Evolutionary conservation across 2,797 vertebrate species (phyloP).

Genomic region (Liasis olivaceus): DNA sequence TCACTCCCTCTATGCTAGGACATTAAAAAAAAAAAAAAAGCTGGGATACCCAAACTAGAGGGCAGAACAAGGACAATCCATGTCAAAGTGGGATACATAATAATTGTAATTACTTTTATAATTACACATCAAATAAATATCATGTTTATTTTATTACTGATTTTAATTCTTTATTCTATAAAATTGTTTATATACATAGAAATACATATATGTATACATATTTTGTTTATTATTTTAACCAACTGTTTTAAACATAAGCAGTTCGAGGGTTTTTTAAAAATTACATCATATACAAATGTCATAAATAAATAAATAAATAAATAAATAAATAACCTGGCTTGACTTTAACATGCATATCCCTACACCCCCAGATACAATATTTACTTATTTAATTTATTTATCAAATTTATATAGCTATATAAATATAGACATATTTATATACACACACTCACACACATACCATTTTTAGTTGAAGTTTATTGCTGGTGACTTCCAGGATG

Average conservation of each 20-base stretch:
- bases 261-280: not conserved
- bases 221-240: not conserved
- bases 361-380: not conserved
- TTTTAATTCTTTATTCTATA: not conserved
- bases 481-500: no score
- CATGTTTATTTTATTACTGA: not conserved
- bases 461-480: no score
- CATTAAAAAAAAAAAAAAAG: not conserved
- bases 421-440: no score
- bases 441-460: not conserved
- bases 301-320: not conserved
- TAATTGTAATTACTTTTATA: not conserved
- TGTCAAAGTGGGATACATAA: not conserved
- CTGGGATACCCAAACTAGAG: not conserved
- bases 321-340: not conserved
- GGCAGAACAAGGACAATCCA: not conserved
- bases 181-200: not conserved
- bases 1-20: not conserved
- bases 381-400: not conserved
- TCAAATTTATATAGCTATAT: not conserved
- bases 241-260: not conserved
- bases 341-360: not conserved
- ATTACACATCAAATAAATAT: not conserved
- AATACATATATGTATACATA: not conserved
- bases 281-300: not conserved